A percentile compares a stretch with the other conserved stretches of the same genome.
Evolutionary conservation across 2,888 invertebrate genomes (phyloP).

Genomic region (Eupithecia tripunctaria): DNA sequence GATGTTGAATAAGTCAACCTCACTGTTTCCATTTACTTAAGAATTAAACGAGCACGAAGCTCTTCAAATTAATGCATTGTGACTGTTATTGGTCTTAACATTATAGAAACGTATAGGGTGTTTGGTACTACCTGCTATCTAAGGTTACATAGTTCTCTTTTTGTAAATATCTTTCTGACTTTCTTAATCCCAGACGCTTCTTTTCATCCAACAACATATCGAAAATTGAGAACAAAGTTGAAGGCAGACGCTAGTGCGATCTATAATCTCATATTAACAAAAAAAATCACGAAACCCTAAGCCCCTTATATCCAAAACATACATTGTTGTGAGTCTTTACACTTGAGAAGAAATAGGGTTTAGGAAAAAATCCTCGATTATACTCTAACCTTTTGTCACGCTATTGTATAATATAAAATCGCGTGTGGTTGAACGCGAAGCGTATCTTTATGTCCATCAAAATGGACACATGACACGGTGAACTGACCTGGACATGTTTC

Average conservation of each 20-base stretch:
- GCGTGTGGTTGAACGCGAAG: not conserved
- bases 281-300: not conserved
- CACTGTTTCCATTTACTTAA: too few relatives aligned
- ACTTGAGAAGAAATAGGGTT: not conserved
- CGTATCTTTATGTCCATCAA: slow-evolving; percentile 4
- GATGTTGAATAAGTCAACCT: too few relatives aligned
- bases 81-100: too few relatives aligned
- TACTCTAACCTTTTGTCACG: not conserved
- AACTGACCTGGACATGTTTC: not conserved
- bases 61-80: too few relatives aligned
- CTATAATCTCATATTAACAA: not conserved
- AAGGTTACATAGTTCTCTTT: too few relatives aligned
- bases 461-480: not conserved
- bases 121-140: too few relatives aligned
- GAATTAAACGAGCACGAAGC: too few relatives aligned
- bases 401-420: not conserved
- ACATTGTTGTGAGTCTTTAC: not conserved
- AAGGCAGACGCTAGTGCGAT: not conserved
- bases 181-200: too few relatives aligned
- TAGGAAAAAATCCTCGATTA: not conserved
- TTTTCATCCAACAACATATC: too few relatives aligned
- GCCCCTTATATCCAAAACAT: not conserved
- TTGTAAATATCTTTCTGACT: too few relatives aligned
- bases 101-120: too few relatives aligned
- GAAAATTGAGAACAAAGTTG: not conserved